phyloP scores from a whole-genome alignment of 2,888 invertebrate genomes.

The Hesperia comma region DNA sequence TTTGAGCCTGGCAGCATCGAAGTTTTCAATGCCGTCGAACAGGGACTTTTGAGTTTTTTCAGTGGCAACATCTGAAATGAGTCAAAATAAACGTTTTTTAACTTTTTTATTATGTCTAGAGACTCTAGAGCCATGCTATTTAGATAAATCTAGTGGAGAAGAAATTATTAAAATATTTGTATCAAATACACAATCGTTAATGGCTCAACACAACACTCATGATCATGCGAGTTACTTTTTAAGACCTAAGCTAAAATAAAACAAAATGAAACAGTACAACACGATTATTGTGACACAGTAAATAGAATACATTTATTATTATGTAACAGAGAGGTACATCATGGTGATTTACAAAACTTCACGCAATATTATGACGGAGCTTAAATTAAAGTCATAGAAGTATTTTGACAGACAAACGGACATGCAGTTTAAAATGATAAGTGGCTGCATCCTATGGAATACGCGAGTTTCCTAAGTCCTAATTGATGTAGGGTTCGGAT shows the following conservation, averaged over 20 bases:
- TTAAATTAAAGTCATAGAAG: neutral
- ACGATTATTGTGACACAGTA: neutral
- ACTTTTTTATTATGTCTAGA: neutral
- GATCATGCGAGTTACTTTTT: constrained; percentile 57
- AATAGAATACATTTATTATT: neutral
- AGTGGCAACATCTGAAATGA: constrained; percentile 90
- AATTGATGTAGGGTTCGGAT: neutral
- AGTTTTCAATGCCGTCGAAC: constrained; percentile 93
- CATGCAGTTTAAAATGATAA: constrained; percentile 6
- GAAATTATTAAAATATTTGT: too few species aligned
- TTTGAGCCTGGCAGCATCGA: constrained; percentile 92
- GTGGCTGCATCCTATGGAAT: constrained; percentile 2
- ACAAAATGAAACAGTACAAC: neutral
- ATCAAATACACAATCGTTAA: too few species aligned
- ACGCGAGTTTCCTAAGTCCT: neutral
- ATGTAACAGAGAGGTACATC: neutral
- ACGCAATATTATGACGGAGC: too few species aligned
- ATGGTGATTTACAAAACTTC: too few species aligned
- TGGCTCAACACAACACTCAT: neutral
- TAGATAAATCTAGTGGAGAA: neutral
- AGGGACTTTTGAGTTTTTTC: constrained; percentile 94
- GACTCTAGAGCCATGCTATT: neutral
- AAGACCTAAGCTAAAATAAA: neutral
- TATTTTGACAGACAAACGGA: neutral
- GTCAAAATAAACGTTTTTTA: constrained; percentile 38